phyloP scores from a whole-genome alignment of 2,888 invertebrate species.

The Smittia aterrima region DNA sequence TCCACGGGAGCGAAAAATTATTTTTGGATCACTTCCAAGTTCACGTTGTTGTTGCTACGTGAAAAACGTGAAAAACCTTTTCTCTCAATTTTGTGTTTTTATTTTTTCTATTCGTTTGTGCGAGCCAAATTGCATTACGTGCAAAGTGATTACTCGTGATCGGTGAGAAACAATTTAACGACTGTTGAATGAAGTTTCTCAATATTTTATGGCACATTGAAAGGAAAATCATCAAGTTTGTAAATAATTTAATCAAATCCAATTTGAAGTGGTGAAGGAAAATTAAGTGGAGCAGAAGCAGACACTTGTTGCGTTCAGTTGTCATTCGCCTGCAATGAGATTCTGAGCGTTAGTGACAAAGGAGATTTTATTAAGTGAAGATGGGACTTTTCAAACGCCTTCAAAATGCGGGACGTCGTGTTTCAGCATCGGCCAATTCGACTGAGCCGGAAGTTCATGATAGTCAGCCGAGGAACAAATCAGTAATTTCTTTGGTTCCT shows the following conservation, averaged over 20 bases:
- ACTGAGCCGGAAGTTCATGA: not conserved
- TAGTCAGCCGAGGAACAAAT: conserved; percentile 41
- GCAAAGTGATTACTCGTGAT: not conserved
- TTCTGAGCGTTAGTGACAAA: not conserved
- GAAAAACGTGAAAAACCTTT: not conserved
- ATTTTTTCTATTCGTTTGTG: not conserved
- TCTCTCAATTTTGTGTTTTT: not conserved
- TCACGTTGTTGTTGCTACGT: not conserved
- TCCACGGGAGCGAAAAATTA: not conserved
- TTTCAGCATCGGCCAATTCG: not conserved
- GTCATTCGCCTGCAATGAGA: not conserved
- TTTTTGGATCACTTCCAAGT: conserved; percentile 16
- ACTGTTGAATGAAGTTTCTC: conserved; percentile 1
- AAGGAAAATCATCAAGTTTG: not conserved
- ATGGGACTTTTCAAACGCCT: conserved; percentile 39
- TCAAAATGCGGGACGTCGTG: not conserved
- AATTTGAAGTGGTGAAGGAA: not conserved
- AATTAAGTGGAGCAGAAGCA: not conserved
- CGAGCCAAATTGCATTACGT: not conserved
- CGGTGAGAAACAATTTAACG: not conserved
- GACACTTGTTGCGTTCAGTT: not conserved
- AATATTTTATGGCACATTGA: not conserved
- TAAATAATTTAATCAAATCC: not conserved
- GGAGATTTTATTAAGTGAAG: not conserved
- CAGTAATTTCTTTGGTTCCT: conserved; percentile 48